A percentile compares a stretch with the other conserved stretches of the same genome.
Conservation (phyloP, 2,113 vertebrate species). For the Mustelus asterias region DNA sequence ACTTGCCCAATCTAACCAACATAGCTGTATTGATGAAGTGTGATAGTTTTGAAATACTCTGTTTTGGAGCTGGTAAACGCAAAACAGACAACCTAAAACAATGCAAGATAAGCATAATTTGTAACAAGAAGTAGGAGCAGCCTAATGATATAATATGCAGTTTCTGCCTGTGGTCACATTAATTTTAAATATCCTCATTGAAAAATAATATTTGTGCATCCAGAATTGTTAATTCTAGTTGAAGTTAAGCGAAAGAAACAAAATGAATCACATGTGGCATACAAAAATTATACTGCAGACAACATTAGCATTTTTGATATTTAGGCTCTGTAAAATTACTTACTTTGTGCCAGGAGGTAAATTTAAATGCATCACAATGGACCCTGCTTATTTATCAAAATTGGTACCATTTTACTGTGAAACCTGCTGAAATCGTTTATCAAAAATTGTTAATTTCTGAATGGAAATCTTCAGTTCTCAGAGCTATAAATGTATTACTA, state of each 20-base stretch:
- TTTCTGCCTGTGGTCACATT: background rate
- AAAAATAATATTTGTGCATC: background rate
- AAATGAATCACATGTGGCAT: background rate
- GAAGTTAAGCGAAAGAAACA: background rate
- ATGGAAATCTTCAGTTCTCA: background rate
- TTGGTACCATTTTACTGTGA: conserved; percentile 29
- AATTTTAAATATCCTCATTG: background rate
- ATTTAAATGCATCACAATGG: background rate
- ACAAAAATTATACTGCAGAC: background rate
- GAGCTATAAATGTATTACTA: conserved; percentile 43
- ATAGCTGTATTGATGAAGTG: background rate
- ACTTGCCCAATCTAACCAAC: background rate
- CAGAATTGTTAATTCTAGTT: background rate
- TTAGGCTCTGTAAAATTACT: background rate
- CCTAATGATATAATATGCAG: background rate
- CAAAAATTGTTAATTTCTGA: background rate
- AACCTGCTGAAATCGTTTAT: conserved; percentile 9
- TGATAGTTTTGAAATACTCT: background rate
- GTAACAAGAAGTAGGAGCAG: background rate
- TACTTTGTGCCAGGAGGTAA: background rate
- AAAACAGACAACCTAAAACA: background rate
- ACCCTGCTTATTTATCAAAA: background rate
- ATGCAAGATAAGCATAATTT: background rate
- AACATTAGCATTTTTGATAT: background rate
- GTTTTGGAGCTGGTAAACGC: background rate